phyloP scores from a whole-genome alignment of 2,797 vertebrate genomes.

The Tapirus indicus region DNA sequence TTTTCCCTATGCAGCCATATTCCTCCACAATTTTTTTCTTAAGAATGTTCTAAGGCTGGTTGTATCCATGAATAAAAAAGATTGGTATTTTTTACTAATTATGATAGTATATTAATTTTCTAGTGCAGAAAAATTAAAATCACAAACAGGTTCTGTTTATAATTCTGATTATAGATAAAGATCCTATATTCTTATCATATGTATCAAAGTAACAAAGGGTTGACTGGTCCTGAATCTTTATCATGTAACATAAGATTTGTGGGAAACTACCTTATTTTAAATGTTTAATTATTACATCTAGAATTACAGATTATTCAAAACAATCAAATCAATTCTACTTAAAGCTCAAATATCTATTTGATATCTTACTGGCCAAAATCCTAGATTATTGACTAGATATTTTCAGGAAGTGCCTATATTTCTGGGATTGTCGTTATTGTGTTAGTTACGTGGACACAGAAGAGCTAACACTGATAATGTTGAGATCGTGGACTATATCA shows the following conservation, averaged over 20 bases:
- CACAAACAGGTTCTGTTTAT: background rate
- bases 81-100: background rate
- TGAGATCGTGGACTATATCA: background rate
- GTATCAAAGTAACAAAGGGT: background rate
- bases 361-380: background rate
- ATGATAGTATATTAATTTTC: background rate
- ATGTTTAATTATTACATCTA: background rate
- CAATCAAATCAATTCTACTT: background rate
- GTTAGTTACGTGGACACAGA: background rate
- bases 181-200: background rate
- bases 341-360: background rate
- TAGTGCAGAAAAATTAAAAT: background rate
- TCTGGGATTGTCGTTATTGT: background rate
- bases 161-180: slow-evolving; percentile 10
- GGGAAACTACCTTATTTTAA: background rate
- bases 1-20: background rate
- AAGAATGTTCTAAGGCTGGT: background rate
- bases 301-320: background rate
- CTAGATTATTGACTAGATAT: background rate
- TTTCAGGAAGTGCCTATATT: background rate
- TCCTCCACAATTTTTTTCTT: background rate
- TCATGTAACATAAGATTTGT: background rate
- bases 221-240: background rate
- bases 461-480: background rate
- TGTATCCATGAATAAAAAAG: slow-evolving; percentile 38